phyloP scores from a whole-genome alignment of 2,113 vertebrate species.

The Pelecanoides urinatrix region DNA sequence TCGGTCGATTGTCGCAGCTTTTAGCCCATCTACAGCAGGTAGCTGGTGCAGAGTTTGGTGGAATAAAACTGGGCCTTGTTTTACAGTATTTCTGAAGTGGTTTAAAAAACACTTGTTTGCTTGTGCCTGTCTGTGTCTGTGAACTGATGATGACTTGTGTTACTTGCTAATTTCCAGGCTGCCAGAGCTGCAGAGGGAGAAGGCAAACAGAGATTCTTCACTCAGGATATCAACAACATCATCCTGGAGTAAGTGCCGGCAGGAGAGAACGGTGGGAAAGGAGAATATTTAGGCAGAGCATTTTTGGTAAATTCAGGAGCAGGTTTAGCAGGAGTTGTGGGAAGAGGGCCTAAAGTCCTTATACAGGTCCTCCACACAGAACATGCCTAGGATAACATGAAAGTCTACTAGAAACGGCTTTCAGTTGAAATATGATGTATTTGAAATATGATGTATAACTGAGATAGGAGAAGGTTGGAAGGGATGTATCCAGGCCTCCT shows the following conservation, averaged over 20 bases:
- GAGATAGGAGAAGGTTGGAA: not conserved
- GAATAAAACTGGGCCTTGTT: not conserved
- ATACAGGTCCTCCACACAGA: not conserved
- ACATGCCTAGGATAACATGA: not conserved
- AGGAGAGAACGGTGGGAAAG: not conserved
- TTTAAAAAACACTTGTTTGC: not conserved
- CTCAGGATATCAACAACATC: conserved; percentile 86
- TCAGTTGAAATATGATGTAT: not conserved
- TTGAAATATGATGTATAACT: not conserved
- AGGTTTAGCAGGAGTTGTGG: not conserved
- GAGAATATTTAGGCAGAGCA: not conserved
- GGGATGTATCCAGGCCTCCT: not conserved
- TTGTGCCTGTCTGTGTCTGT: not conserved
- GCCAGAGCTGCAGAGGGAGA: conserved; percentile 85
- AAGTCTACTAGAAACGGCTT: not conserved
- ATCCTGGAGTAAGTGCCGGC: conserved; percentile 85
- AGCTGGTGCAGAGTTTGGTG: not conserved
- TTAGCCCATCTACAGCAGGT: not conserved
- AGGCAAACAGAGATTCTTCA: conserved; percentile 89
- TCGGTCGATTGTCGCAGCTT: not conserved
- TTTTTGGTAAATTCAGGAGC: not conserved
- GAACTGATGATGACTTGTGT: conserved; percentile 13
- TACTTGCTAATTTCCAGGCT: conserved; percentile 74
- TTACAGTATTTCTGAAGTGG: not conserved
- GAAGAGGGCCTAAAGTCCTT: not conserved